A percentile compares a stretch with the other conserved stretches of the same genome.
phyloP scores from a whole-genome alignment of 1,140 invertebrate species.

The Procambarus clarkii region DNA sequence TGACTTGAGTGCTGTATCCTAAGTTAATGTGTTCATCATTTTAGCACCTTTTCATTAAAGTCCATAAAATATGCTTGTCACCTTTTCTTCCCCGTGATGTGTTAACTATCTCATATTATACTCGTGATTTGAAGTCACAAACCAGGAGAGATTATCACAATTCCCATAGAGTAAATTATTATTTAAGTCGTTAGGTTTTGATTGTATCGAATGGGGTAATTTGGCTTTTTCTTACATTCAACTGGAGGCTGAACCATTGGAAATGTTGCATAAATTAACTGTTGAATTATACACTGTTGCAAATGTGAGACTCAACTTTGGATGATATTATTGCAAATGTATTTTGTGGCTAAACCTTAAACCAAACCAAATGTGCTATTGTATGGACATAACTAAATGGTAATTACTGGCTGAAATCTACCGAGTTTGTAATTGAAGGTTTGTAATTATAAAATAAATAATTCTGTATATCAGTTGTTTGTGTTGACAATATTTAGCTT shows the following conservation, averaged over 20 bases:
- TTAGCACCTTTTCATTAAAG: neutral
- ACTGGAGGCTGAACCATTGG: neutral
- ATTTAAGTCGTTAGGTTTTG: neutral
- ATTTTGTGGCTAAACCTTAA: neutral
- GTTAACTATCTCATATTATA: neutral
- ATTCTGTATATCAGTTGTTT: neutral
- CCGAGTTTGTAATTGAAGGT: neutral
- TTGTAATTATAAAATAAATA: neutral
- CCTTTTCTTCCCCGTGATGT: neutral
- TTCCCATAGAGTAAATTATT: neutral
- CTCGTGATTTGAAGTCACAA: neutral
- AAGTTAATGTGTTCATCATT: neutral
- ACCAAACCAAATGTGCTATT: neutral
- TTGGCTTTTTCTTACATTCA: neutral
- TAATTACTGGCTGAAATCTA: neutral
- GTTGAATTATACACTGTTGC: no score
- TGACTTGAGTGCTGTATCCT: neutral
- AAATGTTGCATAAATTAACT: no score
- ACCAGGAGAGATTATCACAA: neutral
- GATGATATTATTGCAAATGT: neutral
- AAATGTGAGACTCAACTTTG: no score
- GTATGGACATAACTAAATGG: neutral
- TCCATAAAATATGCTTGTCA: neutral
- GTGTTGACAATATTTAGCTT: neutral
- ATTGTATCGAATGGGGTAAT: neutral